A percentile compares a stretch with the other conserved stretches of the same genome.
These are phyloP conservation scores for Hippoglossus stenolepis DNA, from an alignment of 2,113 vertebrate species.

Conservation along the genomic window DNA sequence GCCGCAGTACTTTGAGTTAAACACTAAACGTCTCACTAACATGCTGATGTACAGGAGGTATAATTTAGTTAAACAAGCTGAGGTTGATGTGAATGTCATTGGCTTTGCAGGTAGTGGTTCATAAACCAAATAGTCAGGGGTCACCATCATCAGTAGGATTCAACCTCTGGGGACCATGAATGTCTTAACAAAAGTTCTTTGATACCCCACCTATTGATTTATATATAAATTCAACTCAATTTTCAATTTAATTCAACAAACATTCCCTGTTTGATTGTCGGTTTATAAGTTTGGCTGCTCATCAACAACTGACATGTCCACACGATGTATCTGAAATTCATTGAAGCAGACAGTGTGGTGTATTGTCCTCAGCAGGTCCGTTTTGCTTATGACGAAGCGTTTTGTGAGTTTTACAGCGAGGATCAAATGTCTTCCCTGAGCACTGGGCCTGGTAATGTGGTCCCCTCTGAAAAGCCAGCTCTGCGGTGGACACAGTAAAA, in stretches of 20 bases:
- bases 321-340: neutral
- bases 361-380: constrained; percentile 7
- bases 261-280: neutral
- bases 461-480: constrained; percentile 44
- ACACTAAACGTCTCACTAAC: too few species aligned
- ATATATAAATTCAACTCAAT: too few species aligned
- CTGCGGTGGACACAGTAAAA: constrained; percentile 28
- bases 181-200: neutral
- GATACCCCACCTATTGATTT: too few species aligned
- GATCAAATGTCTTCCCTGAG: constrained; percentile 59
- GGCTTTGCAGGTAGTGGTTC: too few species aligned
- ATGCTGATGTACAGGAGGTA: too few species aligned
- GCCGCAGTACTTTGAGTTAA: too few species aligned
- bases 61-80: too few species aligned
- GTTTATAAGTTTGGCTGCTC: neutral
- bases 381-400: constrained; percentile 18
- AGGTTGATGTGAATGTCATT: too few species aligned
- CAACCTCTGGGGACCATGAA: neutral
- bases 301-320: neutral
- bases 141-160: neutral
- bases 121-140: too few species aligned
- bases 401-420: constrained; percentile 24
- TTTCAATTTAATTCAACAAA: too few species aligned
- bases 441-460: constrained; percentile 30
- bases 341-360: neutral